Conservation (phyloP, 1,140 invertebrate genomes). For the Wiebesia pumilae region DNA sequence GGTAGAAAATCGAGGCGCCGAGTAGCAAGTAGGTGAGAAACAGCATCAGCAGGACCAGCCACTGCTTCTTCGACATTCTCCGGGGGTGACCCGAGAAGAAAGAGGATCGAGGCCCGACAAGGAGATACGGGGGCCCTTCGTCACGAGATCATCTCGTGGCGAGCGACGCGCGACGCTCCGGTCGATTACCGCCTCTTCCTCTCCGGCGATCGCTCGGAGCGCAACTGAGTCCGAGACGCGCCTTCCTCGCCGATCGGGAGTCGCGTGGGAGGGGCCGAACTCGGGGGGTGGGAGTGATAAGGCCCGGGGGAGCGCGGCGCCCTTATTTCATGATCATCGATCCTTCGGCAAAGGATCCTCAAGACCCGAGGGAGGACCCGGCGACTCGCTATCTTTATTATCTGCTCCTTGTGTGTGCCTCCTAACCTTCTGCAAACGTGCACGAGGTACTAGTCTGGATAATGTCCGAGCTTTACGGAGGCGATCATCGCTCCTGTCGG, state of each 20-base stretch:
- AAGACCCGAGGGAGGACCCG: too few species aligned
- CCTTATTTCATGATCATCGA: too few species aligned
- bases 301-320: background rate
- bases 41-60: constrained; percentile 83
- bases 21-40: constrained; percentile 85
- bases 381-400: too few species aligned
- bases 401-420: too few species aligned
- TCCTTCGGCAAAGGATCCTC: too few species aligned
- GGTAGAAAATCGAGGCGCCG: constrained; percentile 86
- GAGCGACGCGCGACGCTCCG: constrained; percentile 3
- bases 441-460: too few species aligned
- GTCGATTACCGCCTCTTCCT: constrained; percentile 8
- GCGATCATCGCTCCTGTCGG: too few species aligned
- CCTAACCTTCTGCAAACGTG: too few species aligned
- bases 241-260: background rate
- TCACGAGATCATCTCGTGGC: constrained; percentile 45
- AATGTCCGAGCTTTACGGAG: too few species aligned
- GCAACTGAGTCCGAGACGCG: constrained; percentile 21
- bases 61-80: constrained; percentile 87
- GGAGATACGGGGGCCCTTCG: constrained; percentile 40
- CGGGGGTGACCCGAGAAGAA: background rate
- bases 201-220: constrained; percentile 32
- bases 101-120: background rate
- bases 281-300: background rate
- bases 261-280: background rate